Conservation (phyloP, 92 coral and sea anemone species). For the Ricordea florida region DNA sequence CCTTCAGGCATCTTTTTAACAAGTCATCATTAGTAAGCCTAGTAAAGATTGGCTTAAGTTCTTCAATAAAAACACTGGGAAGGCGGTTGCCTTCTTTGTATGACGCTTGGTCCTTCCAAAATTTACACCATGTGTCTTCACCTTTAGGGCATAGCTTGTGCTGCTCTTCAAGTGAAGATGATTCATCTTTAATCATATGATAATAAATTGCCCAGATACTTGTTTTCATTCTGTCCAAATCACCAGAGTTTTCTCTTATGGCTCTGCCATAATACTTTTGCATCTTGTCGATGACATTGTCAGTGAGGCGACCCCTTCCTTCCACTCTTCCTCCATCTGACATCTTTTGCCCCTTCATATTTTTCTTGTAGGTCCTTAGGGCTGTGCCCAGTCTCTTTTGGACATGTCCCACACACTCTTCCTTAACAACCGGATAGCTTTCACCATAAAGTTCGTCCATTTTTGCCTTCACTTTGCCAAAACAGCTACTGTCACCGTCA, state of each 20-base stretch:
- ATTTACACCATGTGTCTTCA: conserved; percentile 41
- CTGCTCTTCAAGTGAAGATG: too few species aligned
- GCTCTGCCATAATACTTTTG: conserved; percentile 53
- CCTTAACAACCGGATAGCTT: conserved; percentile 10
- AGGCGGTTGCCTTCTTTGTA: conserved; percentile 16
- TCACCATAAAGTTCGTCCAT: background rate
- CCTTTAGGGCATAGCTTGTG: conserved; percentile 46
- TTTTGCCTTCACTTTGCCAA: background rate
- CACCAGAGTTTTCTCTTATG: conserved; percentile 21
- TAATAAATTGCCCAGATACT: conserved; percentile 48
- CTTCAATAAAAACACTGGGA: background rate
- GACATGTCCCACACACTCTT: conserved; percentile 46
- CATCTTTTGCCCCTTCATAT: background rate
- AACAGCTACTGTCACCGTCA: conserved; percentile 25
- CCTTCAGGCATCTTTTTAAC: conserved; percentile 37
- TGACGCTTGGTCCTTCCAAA: background rate
- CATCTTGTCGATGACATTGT: conserved; percentile 38
- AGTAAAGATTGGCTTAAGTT: conserved; percentile 20
- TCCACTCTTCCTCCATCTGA: background rate
- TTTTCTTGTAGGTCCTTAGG: conserved; percentile 42
- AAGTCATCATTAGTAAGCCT: conserved; percentile 27
- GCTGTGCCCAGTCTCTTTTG: conserved; percentile 59
- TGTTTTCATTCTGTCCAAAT: conserved; percentile 26
- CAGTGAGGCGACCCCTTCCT: conserved; percentile 48
- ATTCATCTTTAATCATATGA: conserved; percentile 36